Evolutionary conservation across 23 tunicate genomes (phyloP), one percentile per base, ranked within the genome.

Genomic region (Diplosoma virens): DNA sequence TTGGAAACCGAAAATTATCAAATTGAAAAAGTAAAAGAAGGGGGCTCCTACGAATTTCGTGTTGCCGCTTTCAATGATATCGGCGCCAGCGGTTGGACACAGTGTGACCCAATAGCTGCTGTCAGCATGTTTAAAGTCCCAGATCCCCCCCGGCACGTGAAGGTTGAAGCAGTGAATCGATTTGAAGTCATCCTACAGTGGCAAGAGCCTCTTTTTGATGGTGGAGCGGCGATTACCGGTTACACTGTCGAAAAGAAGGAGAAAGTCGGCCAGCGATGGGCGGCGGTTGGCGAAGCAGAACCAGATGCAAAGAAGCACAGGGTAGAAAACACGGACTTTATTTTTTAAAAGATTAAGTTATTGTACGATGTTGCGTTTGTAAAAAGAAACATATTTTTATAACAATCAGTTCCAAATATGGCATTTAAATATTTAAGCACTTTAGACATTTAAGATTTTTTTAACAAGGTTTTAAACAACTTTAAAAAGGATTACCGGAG

Each of bases 201-300:
- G 99, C 63, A 80, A 30, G 99, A 87, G 75, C 99, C 99, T 14
- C 81, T 84, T 22, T 93, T 93, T 63, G 94, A 87, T 47, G 95
- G 95, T 20, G 95, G 95, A 7, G 86, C 95, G 0, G 53, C 71
- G 4, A 73, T 94, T 47, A 75, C 78, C 0, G n/a, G 56, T 26
- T 94, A 94, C 86, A 35, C 67, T 61, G 73, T 94, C 4, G 94
- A 94, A 67, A 81, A 82, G 34, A 85, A 75, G 1, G 99, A 94
- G 31, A 78, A 82, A 33, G 73, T 80, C 7, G 66, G 59, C 4
- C 82, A 75, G 37, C 71, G 66, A 47, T 94, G 99, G 99, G 59
- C 34, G 1, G 53, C 70, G 1, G 89, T 88, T 50, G 86, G 97
- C 16, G 50, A 84, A 26, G 75, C 86, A 16, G 89, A 84, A 33